Evolutionary conservation across 2,797 vertebrate genomes (phyloP), one percentile per base, ranked within the genome.

Genomic region (Bucorvus abyssinicus): DNA sequence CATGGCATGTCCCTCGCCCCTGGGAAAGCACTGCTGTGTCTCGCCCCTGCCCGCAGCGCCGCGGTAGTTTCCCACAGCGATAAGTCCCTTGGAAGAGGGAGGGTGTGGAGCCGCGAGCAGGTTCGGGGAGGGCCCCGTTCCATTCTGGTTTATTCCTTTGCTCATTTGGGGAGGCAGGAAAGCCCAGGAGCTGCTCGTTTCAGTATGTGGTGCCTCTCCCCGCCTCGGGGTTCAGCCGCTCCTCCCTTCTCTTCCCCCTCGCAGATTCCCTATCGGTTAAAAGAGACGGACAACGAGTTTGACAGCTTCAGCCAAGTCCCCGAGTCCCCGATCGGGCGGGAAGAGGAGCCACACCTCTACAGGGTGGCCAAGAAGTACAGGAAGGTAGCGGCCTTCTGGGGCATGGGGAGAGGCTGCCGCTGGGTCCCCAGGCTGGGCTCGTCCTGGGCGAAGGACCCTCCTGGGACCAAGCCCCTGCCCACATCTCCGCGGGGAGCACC

Each of bases 311-410:
- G 97, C 97, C 99, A 99, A 96, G 98, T 99, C 40, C 99, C 99
- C 0, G 99, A 99, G 95, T 99, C 99, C 40, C 99, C 99, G 0
- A 98, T 99, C 12, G 99, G 99, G 9, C 98, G 99, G 27, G 99
- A 99, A 68, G 99, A 99, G 95, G 99, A 99, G 93, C 99, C 99
- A 1, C 99, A 99, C 82, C 98, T 99, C 83, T 99, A 99, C 96
- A 99, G 99, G 99, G 99, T 99, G 90, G 98, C 99, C 86, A 99
- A 99, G 97, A 99, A 99, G 96, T 99, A 99, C 97, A 98, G 99
- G 94, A 99, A 99, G 99, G 99, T 99, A 55, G 5, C 34, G 79
- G 32, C 65, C 50, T 38, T 6, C 29, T 30, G 85, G 71, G 78
- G 50, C 67, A 36, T 0, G 2, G 64, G 8, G 8, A 12, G 44